Evolutionary conservation across 2,113 vertebrate genomes (phyloP), one percentile per base, ranked within the genome.

Genomic region (Strix aluco): DNA sequence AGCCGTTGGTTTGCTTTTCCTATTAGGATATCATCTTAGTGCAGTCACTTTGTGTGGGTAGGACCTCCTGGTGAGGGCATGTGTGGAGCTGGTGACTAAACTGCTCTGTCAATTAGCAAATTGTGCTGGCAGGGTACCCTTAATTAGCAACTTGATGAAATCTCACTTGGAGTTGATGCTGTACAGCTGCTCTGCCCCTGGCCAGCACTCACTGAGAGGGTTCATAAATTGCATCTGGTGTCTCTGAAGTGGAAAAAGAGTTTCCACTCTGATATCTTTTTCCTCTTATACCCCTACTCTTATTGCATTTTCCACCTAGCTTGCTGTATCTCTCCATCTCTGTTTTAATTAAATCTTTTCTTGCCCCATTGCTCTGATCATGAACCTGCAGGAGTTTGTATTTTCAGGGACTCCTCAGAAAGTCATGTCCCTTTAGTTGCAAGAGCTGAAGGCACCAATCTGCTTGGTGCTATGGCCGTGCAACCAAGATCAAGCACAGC

Each of bases 381-480:
- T 20, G n/a, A 62, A 19, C 58, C 36, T 72, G 38, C 49, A 46
- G 72, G 62, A 73, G 18, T 1, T 69, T 51, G 11, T 26, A 3
- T 55, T 94, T 65, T 51, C 13, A 13, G 9, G 23, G 26, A 38
- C 22, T 11, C 52, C 36, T 38, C 66, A 25, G 17, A 2, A 29
- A 32, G 34, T 11, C 26, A 6, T 21, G 3, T 51, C 40, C 65
- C 51, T 47, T 16, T 22, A 44, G 36, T 1, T 61, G 27, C 23
- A 13, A 4, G 62, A 40, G 13, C 22, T 32, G 21, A 22, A 38
- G 61, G 19, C 1, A 1, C 38, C 0, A 1, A 10, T 30, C 22
- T 2, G 1, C 69, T 26, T 0, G 4, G 20, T 3, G 1, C 0
- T 1, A 12, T 3, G 14, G 14, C 34, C 0, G 0, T 0, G 0